A percentile compares a stretch with the other conserved stretches of the same genome.
phyloP scores from a whole-genome alignment of 1,140 invertebrate genomes.

The Gryon sp. region DNA sequence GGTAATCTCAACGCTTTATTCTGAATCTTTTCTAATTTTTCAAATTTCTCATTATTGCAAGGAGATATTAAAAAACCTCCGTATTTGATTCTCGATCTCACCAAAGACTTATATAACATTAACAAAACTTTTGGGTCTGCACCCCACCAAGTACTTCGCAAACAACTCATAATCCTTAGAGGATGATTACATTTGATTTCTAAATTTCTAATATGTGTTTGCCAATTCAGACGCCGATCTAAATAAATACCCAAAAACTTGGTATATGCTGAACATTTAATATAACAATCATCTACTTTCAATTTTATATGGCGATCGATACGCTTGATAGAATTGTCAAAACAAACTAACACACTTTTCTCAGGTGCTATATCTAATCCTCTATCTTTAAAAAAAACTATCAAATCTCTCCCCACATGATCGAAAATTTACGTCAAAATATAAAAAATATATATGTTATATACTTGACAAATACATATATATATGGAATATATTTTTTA shows the following conservation, averaged over 20 bases:
- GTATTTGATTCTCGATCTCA: conserved; percentile 23
- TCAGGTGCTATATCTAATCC: not conserved
- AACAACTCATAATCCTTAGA: conserved; percentile 25
- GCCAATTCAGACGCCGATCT: conserved; percentile 22
- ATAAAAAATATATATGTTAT: too few relatives aligned
- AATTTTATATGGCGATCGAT: too few relatives aligned
- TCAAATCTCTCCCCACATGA: too few relatives aligned
- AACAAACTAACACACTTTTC: not conserved
- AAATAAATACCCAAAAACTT: conserved; percentile 26
- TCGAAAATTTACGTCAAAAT: too few relatives aligned
- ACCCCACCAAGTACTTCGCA: conserved; percentile 42
- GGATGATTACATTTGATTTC: conserved; percentile 2
- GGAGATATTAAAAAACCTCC: conserved; percentile 14
- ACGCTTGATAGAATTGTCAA: not conserved
- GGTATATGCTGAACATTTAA: too few relatives aligned
- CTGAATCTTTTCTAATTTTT: not conserved
- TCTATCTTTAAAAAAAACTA: too few relatives aligned
- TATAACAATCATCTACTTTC: too few relatives aligned
- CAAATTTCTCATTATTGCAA: not conserved
- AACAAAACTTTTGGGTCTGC: conserved; percentile 28
- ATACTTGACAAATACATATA: too few relatives aligned
- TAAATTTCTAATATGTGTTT: conserved; percentile 27
- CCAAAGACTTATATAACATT: too few relatives aligned
- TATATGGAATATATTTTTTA: too few relatives aligned
- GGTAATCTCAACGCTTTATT: not conserved